Evolutionary conservation across 2,797 vertebrate species (phyloP).

Genomic region (Chromobotia macracanthus): DNA sequence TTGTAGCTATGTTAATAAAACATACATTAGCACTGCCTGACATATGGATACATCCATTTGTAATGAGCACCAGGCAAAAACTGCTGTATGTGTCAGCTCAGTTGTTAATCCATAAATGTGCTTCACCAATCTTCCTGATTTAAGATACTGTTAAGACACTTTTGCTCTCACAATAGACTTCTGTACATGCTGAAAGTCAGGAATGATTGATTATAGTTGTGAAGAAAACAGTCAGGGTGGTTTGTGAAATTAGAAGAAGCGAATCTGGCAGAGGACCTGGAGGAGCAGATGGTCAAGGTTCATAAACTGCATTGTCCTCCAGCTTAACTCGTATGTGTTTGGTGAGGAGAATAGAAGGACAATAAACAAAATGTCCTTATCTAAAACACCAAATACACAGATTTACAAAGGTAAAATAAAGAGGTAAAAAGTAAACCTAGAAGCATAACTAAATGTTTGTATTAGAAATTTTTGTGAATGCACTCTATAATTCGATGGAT

Average conservation of each 20-base stretch:
- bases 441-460: no score
- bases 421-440: no score
- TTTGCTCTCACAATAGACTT: conserved; percentile 6
- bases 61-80: conserved; percentile 63
- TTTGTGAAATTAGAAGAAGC: conserved; percentile 73
- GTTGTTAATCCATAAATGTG: conserved; percentile 69
- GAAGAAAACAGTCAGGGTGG: conserved; percentile 73
- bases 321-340: conserved; percentile 46
- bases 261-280: conserved; percentile 67
- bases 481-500: no score
- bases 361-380: background rate
- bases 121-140: conserved; percentile 64
- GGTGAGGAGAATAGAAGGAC: background rate
- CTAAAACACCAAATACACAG: background rate
- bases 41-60: conserved; percentile 67
- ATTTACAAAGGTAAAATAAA: background rate
- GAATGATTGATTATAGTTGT: conserved; percentile 72
- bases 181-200: conserved; percentile 33
- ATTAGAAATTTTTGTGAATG: no score
- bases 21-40: conserved; percentile 41
- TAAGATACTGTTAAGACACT: conserved; percentile 46
- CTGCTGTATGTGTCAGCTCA: conserved; percentile 71
- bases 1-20: conserved; percentile 36
- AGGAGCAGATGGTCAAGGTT: conserved; percentile 62
- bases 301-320: conserved; percentile 45